A percentile compares a stretch with the other conserved stretches of the same genome.
Evolutionary conservation across 2,888 invertebrate genomes (phyloP).

Genomic region (Phytoseiulus persimilis): DNA sequence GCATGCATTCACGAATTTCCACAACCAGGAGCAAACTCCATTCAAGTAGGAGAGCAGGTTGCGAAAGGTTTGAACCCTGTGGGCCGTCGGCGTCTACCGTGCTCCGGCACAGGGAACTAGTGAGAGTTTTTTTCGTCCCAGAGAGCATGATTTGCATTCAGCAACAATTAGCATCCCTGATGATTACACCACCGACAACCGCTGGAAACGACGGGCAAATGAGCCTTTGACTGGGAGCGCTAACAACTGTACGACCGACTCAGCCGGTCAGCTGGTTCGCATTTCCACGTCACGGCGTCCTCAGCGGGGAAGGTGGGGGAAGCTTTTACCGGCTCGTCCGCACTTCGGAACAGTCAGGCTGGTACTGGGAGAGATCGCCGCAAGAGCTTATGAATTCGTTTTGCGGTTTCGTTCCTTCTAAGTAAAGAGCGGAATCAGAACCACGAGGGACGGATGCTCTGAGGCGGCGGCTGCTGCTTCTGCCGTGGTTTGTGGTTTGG

Average conservation of each 20-base stretch:
- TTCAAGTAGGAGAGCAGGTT: not conserved
- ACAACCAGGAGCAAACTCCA: too few relatives aligned
- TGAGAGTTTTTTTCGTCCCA: not conserved
- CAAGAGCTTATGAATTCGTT: not conserved
- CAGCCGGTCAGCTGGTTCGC: too few relatives aligned
- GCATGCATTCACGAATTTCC: too few relatives aligned
- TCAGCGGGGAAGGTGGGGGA: too few relatives aligned
- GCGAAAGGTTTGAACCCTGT: not conserved
- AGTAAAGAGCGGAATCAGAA: not conserved
- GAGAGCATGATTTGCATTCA: not conserved
- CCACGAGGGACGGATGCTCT: not conserved
- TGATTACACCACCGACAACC: not conserved
- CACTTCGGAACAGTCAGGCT: too few relatives aligned
- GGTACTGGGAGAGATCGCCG: not conserved
- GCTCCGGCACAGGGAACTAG: not conserved
- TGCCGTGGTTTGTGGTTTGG: not conserved
- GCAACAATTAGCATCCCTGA: not conserved
- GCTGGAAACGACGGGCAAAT: not conserved
- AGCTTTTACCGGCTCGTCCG: too few relatives aligned
- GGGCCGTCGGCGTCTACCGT: not conserved
- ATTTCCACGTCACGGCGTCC: not conserved
- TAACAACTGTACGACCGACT: not conserved
- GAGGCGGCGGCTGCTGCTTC: not conserved
- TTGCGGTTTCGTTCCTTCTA: not conserved
- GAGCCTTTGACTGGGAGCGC: not conserved